These are phyloP conservation scores for Melanotaenia maccullochi DNA, from an alignment of 2,797 vertebrate genomes.

Conservation along the genomic window DNA sequence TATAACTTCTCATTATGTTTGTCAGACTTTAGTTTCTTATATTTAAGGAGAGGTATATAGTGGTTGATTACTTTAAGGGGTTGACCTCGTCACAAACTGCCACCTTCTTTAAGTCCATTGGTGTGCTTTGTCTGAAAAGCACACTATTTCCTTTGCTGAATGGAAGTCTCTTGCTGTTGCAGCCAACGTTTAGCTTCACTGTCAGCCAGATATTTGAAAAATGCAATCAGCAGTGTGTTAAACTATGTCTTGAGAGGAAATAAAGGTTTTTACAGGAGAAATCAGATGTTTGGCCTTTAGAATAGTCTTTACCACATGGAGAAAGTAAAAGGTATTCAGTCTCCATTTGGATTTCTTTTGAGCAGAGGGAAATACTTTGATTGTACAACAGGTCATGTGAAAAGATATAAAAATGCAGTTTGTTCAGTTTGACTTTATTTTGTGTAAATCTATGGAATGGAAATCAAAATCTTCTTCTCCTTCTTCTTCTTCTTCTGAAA, in stretches of 20 bases:
- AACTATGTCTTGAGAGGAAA: conserved; percentile 24
- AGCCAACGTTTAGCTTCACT: conserved; percentile 31
- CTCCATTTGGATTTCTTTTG: conserved; percentile 1
- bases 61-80: conserved; percentile 10
- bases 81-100: conserved; percentile 27
- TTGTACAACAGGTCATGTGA: too few relatives aligned
- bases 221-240: conserved; percentile 31
- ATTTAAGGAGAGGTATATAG: conserved; percentile 4
- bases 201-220: conserved; percentile 58
- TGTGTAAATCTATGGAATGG: too few relatives aligned
- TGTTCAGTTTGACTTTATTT: too few relatives aligned
- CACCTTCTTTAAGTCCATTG: not conserved
- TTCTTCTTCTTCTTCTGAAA: too few relatives aligned
- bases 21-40: conserved; percentile 9
- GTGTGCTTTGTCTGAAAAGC: conserved; percentile 23
- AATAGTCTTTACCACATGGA: conserved; percentile 25
- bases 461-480: too few relatives aligned
- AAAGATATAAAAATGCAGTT: too few relatives aligned
- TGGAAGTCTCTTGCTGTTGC: conserved; percentile 23
- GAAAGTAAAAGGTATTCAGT: not conserved
- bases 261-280: conserved; percentile 36
- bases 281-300: conserved; percentile 18
- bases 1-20: not conserved
- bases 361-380: too few relatives aligned
- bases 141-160: conserved; percentile 38